Evolutionary conservation across 1,140 invertebrate species (phyloP).

Genomic region (Frieseomelitta varia): DNA sequence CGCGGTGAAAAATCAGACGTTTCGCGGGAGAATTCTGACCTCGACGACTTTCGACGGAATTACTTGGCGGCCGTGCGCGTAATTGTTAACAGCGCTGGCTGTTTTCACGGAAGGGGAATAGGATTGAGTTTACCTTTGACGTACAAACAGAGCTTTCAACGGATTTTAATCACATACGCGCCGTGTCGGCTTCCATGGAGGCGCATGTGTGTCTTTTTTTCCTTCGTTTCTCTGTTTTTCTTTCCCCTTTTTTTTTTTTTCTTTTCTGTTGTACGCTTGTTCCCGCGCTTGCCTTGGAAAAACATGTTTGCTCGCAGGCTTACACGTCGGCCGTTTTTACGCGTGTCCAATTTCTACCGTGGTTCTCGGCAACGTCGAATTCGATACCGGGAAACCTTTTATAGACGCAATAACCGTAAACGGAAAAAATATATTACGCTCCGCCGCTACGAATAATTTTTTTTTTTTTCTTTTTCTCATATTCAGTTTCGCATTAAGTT

Average conservation of each 20-base stretch:
- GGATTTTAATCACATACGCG: slow-evolving; percentile 35
- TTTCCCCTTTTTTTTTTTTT: neutral
- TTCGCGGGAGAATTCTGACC: slow-evolving; percentile 5
- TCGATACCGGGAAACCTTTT: slow-evolving; percentile 11
- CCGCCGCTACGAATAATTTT: neutral
- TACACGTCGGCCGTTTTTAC: slow-evolving; percentile 7
- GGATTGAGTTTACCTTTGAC: slow-evolving; percentile 42
- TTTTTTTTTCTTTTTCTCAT: neutral
- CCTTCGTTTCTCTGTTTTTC: neutral
- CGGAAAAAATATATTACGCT: slow-evolving; percentile 22
- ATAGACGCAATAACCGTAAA: neutral
- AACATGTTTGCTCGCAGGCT: slow-evolving; percentile 30
- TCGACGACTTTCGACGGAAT: slow-evolving; percentile 21
- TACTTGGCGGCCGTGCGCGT: slow-evolving; percentile 19
- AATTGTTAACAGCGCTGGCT: slow-evolving; percentile 26
- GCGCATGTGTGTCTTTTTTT: neutral
- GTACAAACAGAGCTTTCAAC: slow-evolving; percentile 42
- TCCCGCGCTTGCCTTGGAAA: slow-evolving; percentile 4
- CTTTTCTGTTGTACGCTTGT: slow-evolving; percentile 9
- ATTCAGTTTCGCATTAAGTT: neutral
- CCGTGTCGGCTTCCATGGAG: neutral
- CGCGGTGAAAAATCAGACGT: slow-evolving; percentile 5
- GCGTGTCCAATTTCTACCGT: neutral
- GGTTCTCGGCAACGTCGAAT: neutral
- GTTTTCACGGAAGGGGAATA: slow-evolving; percentile 35